These are phyloP conservation scores for Nymphalis urticae DNA, from an alignment of 2,888 invertebrate species.

Conservation along the genomic window DNA sequence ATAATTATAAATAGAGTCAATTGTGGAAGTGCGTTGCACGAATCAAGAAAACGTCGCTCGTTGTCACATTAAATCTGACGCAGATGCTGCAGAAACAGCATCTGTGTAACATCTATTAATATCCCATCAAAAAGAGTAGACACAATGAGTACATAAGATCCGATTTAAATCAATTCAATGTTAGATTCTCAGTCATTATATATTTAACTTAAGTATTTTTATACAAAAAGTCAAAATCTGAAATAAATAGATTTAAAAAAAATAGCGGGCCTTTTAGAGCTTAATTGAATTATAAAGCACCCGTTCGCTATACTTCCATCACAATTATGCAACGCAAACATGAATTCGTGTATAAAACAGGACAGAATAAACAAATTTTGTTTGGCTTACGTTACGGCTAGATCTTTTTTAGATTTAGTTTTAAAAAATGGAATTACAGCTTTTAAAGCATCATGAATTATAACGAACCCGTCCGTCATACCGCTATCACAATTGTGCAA, in stretches of 20 bases:
- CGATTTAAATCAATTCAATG: background rate
- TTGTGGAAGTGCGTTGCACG: constrained; percentile 65
- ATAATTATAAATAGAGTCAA: constrained; percentile 60
- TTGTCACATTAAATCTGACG: constrained; percentile 21
- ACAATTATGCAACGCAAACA: constrained; percentile 67
- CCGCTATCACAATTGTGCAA: constrained; percentile 58
- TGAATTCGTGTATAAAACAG: constrained; percentile 60
- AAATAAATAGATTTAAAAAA: background rate
- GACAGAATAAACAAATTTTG: constrained; percentile 53
- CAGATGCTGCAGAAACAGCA: constrained; percentile 14
- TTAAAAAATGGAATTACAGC: constrained; percentile 7
- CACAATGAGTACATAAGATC: background rate
- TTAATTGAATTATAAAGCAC: constrained; percentile 36
- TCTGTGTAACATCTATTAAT: constrained; percentile 17
- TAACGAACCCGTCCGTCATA: constrained; percentile 38
- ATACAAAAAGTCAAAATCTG: background rate
- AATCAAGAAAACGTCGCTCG: constrained; percentile 30
- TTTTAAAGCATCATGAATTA: constrained; percentile 31
- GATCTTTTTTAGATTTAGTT: background rate
- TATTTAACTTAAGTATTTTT: background rate
- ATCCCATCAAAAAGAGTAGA: background rate
- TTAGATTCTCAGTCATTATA: too few relatives aligned
- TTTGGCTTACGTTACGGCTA: background rate
- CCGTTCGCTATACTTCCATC: constrained; percentile 43
- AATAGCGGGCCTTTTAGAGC: constrained; percentile 17